Evolutionary conservation across 2,888 invertebrate species (phyloP), one percentile per base, ranked within the genome.

Genomic region (Pemphredon lugubris): DNA sequence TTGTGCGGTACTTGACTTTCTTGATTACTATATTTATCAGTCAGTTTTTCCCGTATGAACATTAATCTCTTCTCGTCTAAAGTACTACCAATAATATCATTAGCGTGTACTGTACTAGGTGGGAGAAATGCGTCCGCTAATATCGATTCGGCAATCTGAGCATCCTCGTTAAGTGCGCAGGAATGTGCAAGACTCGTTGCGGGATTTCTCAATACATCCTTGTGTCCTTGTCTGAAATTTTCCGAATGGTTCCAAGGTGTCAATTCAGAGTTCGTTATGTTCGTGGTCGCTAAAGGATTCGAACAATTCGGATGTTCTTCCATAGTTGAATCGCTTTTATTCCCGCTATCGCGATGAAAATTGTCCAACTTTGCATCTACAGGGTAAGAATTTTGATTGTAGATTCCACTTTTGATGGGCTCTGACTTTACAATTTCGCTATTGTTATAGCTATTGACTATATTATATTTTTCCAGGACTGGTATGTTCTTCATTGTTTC

Each of bases 71-170:
- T 71, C 58, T 81, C 69, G 58, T 87, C 85, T 18, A 89, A 65
- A 18, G 87, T 88, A 50, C 89, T 89, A 11, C 87, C 86, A 45
- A 88, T 80, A 23, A 89, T 87, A 44, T 88, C 86, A 37, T 73
- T 74, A 1, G 81, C 54, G 45, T 86, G 77, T 14, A 85, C 61
- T 2, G 83, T 79, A 71, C 84, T 87, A 4, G 87, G 86, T 13
- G 87, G 86, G 39, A 86, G 65, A 30, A 88, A 69, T 40, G 86
- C 86, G 42, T 86, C 85, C 14, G 84, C 79, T 14, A 88, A 68
- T 70, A 88, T 84, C 55, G 79, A 67, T 23, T 88, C 86, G 9
- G 83, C 86, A 2, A 81, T 66, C 2, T 73, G 68, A 72, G 79
- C 75, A 23, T 75, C 44, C 6, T 42, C 30, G 2, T 42, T 34